Evolutionary conservation across 2,797 vertebrate genomes (phyloP), one percentile per base, ranked within the genome.

Genomic region (Neosalanx taihuensis): DNA sequence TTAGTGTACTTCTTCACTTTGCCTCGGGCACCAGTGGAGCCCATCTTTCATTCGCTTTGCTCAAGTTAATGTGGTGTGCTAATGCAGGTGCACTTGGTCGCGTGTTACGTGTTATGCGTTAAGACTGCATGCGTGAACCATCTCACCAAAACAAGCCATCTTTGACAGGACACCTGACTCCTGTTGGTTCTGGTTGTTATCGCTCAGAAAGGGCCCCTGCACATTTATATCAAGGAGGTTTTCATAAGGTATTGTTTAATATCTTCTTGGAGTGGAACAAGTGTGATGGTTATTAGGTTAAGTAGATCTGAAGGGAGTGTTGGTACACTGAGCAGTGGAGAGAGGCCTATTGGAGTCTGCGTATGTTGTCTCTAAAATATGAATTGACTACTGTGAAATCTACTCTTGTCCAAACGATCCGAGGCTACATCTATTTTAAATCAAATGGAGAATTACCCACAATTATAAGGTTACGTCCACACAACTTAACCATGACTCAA

Each of bases 1-100:
- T 86, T 86, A 83, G 88, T 88, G 89, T 87, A 88, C 72, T 76
- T 89, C 89, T 90, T 90, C 90, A 86, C 89, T 90, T 89, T 90
- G 89, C 90, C 89, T 81, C 85, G 87, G 87, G 90, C 86, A 76
- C 76, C 74, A 76, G 83, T 75, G 84, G 80, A 75, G 85, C 84
- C 82, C 88, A 89, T 90, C 88, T 85, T 90, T 90, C 88, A 89
- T 90, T 89, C 89, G 88, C 88, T 85, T 81, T 81, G 76, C 87
- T 88, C 85, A 82, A 88, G 80, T 89, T 90, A 90, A 91, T 90
- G 89, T 89, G 86, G 82, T 89, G 90, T 88, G 90, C 86, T 90
- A 89, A 90, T 90, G 86, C 86, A 88, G 88, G 84, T 87, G 51
- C 15, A n/a, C 51, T 56, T 85, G 83, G 79, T 75, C 86, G 84